Evolutionary conservation across 2,888 invertebrate species (phyloP), one percentile per base, ranked within the genome.

Genomic region (Chrysopilus asiliformis): DNA sequence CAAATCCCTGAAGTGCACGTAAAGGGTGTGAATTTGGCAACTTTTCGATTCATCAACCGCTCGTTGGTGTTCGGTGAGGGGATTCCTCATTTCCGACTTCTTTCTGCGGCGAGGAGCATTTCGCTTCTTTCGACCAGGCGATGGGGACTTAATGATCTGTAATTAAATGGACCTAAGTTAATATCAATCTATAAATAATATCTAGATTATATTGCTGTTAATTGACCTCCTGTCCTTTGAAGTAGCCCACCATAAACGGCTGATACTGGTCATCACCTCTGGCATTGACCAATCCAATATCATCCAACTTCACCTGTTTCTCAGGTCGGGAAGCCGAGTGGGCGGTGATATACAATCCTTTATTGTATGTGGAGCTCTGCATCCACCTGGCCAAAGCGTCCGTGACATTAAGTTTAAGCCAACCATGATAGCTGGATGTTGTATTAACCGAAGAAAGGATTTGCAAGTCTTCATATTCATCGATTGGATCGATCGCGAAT

Each of bases 161-260:
- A 39, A 18, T 19, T 34, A 26, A 35, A 18, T n/a, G n/a, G n/a
- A n/a, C n/a, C n/a, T n/a, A n/a, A n/a, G n/a, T n/a, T n/a, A n/a
- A n/a, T n/a, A n/a, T n/a, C n/a, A n/a, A n/a, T n/a, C n/a, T n/a
- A n/a, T n/a, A n/a, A n/a, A n/a, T n/a, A n/a, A n/a, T n/a, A n/a
- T n/a, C n/a, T n/a, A n/a, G n/a, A n/a, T n/a, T n/a, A n/a, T n/a
- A n/a, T n/a, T n/a, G n/a, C 63, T 46, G 68, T 72, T 55, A 68
- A 71, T 16, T 74, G 74, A 44, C 77, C 67, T 48, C 74, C 63
- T 41, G 74, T 67, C 45, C 79, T 56, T 81, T 80, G 55, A 86
- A 76, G 60, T 87, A 94, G 0, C 85, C 89, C 8, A 91, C 90
- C 72, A 94, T 73, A 58, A 94, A 94, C 0, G 93, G 89, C 55